Percentiles rank a stretch among this genome's conserved stretches.
These are phyloP conservation scores for Trypoxylon attenuatum DNA, from an alignment of 2,888 invertebrate genomes.

Conservation along the genomic window DNA sequence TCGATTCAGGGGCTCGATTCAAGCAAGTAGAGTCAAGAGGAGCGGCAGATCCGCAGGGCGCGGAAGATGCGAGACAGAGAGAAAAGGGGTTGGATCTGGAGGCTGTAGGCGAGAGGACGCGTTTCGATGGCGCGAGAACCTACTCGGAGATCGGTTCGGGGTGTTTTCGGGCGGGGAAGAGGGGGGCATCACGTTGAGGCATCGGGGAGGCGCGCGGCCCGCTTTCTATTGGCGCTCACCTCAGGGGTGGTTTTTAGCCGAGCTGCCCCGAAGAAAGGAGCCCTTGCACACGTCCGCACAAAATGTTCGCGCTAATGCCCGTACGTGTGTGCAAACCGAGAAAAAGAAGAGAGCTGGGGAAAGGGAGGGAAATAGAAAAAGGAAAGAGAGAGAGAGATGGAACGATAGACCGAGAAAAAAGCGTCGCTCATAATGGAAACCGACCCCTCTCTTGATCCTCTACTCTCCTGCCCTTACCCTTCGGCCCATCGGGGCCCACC, in stretches of 20 bases:
- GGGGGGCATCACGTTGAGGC: neutral
- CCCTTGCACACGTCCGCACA: constrained; percentile 45
- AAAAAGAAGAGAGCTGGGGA: constrained; percentile 21
- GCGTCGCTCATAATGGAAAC: constrained; percentile 68
- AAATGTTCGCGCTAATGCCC: constrained; percentile 47
- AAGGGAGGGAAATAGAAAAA: constrained; percentile 3
- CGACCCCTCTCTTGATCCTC: constrained; percentile 16
- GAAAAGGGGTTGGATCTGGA: neutral
- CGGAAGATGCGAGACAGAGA: no score
- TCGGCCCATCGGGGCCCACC: neutral
- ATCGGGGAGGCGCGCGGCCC: constrained; percentile 52
- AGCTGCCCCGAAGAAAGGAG: constrained; percentile 68
- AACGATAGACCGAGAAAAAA: constrained; percentile 38
- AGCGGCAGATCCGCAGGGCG: no score
- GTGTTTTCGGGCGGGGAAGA: constrained; percentile 33
- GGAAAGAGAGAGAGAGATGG: constrained; percentile 2
- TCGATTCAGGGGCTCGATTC: no score
- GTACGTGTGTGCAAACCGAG: constrained; percentile 27
- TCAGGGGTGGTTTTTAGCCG: constrained; percentile 71
- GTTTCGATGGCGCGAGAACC: constrained; percentile 49
- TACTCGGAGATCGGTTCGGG: constrained; percentile 15
- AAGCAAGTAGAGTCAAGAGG: no score
- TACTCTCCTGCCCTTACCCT: neutral
- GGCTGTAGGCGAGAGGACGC: constrained; percentile 14
- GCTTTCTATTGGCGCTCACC: constrained; percentile 68